phyloP scores from a whole-genome alignment of 2,888 invertebrate species.

The Thera obeliscata region DNA sequence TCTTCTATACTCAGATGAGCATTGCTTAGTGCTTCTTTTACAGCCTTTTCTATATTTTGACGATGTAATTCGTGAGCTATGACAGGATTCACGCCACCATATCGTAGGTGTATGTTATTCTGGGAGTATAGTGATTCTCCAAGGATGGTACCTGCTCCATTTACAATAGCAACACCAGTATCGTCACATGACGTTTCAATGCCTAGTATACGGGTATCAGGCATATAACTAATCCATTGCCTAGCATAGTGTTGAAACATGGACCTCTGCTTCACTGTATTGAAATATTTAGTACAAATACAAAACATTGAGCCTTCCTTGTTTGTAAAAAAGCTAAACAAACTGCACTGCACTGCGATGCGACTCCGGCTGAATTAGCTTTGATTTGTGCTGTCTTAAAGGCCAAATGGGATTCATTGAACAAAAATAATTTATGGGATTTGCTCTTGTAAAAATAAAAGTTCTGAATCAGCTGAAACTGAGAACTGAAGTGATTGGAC shows the following conservation, averaged over 20 bases:
- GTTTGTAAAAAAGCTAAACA: too few relatives aligned
- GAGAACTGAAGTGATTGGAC: too few relatives aligned
- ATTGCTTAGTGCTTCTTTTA: conserved; percentile 86
- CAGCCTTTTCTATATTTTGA: conserved; percentile 89
- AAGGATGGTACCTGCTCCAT: conserved; percentile 87
- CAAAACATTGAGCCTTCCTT: too few relatives aligned
- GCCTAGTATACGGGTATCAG: conserved; percentile 86
- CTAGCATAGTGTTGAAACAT: conserved; percentile 6
- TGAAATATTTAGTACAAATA: background rate
- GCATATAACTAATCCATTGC: conserved; percentile 9
- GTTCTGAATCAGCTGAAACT: too few relatives aligned
- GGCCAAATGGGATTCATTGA: too few relatives aligned
- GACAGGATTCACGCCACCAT: conserved; percentile 96
- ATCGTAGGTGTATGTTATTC: conserved; percentile 87
- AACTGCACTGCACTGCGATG: too few relatives aligned
- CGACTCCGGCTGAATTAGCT: too few relatives aligned
- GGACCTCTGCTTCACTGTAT: background rate
- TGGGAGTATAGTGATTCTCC: conserved; percentile 94
- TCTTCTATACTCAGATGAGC: conserved; percentile 86
- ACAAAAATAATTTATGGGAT: too few relatives aligned
- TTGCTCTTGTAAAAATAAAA: too few relatives aligned
- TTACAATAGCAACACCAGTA: conserved; percentile 95
- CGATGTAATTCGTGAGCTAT: conserved; percentile 93
- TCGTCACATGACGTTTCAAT: conserved; percentile 99
- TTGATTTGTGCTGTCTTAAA: too few relatives aligned